Base-by-base conservation (phyloP, 92 coral and sea anemone species). In the Isaurus tuberculatus region DNA sequence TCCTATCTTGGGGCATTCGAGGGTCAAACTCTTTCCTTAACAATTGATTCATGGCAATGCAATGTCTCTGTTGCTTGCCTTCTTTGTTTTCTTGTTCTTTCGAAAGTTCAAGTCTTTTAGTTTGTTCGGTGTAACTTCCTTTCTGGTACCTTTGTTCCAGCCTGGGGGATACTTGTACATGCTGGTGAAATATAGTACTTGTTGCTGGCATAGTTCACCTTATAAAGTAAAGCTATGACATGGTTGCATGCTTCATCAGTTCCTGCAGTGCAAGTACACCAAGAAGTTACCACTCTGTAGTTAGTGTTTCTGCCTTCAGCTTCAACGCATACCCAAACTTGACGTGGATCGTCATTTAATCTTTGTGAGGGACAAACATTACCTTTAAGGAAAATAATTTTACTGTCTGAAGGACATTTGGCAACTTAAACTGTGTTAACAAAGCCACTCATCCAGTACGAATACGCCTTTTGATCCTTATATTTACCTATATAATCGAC, bases 381-480 rank as follows among this genome's bases (percentile, higher is more conserved):
- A 17, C 81, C 84, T 82, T 87, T 87, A 25, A 87, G 40, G 37
- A 81, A 80, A 5, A 36, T 31, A 14, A 87, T 26, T 4, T 14
- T 75, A 4, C 23, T 72, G 66, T 72, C n/a, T n/a, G n/a, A n/a
- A n/a, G n/a, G n/a, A n/a, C n/a, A n/a, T n/a, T n/a, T n/a, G n/a
- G 90, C 86, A 28, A 20, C 60, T 31, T 36, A 83, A 27, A 88
- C 57, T 0, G 79, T 88, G 32, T 88, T 88, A 3, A 83, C 91
- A 73, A 88, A 87, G 11, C 90, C 58, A 79, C 90, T 87, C 34
- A 70, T 28, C 87, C 82, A 87, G 33, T 80, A 87, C 7, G 83
- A 61, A 40, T 85, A 85, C 6, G 88, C 88, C 42, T 85, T 86
- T 14, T 75, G 90, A 33, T 75, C 84, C 44, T 49, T 64, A 51